Evolutionary conservation across 1,140 invertebrate genomes (phyloP).

Genomic region (Bathynomus jamesi): DNA sequence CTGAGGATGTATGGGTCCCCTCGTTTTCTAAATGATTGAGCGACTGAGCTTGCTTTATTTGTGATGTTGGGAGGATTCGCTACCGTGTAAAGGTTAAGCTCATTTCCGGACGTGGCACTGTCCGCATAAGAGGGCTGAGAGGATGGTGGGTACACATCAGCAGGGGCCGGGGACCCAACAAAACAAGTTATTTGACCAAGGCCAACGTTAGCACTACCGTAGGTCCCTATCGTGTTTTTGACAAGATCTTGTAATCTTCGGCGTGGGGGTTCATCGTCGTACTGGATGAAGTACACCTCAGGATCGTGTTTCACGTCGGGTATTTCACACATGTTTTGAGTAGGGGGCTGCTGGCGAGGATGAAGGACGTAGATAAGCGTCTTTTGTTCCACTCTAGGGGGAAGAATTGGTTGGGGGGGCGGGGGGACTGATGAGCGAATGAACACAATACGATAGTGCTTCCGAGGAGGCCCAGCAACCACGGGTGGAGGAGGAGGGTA

Average conservation of each 20-base stretch:
- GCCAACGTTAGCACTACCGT: neutral
- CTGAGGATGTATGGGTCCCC: no score
- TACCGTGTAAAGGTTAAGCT: neutral
- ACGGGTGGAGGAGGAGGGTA: slow-evolving; percentile 8
- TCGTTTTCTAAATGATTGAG: no score
- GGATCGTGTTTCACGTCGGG: slow-evolving; percentile 31
- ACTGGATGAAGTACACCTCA: slow-evolving; percentile 33
- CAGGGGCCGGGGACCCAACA: no score
- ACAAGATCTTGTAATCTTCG: slow-evolving; percentile 29
- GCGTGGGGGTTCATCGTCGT: slow-evolving; percentile 28
- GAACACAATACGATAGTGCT: slow-evolving; percentile 83
- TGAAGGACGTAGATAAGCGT: slow-evolving; percentile 81
- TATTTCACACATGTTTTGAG: slow-evolving; percentile 21
- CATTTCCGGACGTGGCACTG: neutral
- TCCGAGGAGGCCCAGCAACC: slow-evolving; percentile 56
- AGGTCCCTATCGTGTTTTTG: neutral
- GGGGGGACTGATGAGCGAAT: slow-evolving; percentile 75
- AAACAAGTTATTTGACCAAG: neutral
- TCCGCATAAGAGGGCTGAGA: neutral
- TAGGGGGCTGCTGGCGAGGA: slow-evolving; percentile 69
- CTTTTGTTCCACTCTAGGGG: slow-evolving; percentile 74
- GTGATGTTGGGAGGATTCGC: neutral
- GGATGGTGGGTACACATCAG: neutral
- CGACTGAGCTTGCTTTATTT: neutral
- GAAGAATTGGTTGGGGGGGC: slow-evolving; percentile 62